A percentile compares a stretch with the other conserved stretches of the same genome.
phyloP scores from a whole-genome alignment of 2,113 vertebrate species.

The Myanophis thanlyinensis region DNA sequence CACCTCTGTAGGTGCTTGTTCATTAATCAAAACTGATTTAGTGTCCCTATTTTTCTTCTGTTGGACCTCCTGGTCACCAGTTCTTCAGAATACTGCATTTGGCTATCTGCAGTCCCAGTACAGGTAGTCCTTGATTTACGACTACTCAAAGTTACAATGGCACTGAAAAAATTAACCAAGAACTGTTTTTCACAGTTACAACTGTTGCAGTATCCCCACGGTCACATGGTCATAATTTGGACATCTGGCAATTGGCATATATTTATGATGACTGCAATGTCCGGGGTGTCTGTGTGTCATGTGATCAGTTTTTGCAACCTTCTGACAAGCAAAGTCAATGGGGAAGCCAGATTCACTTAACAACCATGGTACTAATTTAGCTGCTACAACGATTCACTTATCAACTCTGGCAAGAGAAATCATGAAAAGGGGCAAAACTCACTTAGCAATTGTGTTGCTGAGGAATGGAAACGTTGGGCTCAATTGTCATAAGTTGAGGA shows the following conservation, averaged over 20 bases:
- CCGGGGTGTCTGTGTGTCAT: not conserved
- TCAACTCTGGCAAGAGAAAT: not conserved
- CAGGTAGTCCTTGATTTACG: not conserved
- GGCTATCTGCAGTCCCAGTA: not conserved
- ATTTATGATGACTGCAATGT: not conserved
- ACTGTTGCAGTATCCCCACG: not conserved
- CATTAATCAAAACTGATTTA: not conserved
- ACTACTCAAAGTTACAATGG: not conserved
- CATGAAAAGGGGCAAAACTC: not conserved
- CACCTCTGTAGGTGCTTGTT: not conserved
- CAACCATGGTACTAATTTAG: not conserved
- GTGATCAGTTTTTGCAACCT: not conserved
- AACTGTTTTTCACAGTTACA: not conserved
- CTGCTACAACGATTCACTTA: not conserved
- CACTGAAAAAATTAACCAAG: not conserved
- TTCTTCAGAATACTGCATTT: not conserved
- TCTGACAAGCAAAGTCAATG: not conserved
- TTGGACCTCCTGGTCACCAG: not conserved
- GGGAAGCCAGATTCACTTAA: not conserved
- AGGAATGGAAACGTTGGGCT: not conserved
- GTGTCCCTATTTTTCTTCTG: not conserved
- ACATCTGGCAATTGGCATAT: not conserved
- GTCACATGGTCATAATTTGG: not conserved
- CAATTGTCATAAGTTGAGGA: not conserved
- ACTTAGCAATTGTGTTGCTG: not conserved